A percentile compares a stretch with the other conserved stretches of the same genome.
phyloP scores from a whole-genome alignment of 2,888 invertebrate species.

The Pheosia gnoma region DNA sequence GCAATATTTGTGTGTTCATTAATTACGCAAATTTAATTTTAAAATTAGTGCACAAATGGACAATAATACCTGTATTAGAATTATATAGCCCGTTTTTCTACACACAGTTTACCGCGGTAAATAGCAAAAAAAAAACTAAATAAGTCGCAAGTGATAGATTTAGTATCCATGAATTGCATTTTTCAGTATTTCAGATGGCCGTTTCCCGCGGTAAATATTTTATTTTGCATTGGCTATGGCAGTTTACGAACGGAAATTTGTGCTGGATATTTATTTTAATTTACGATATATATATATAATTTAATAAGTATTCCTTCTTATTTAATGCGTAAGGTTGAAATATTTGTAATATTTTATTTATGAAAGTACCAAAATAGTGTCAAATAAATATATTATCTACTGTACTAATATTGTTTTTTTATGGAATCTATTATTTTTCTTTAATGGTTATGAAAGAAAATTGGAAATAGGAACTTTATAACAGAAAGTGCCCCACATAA shows the following conservation, averaged over 20 bases:
- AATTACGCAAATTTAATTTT: slow-evolving; percentile 37
- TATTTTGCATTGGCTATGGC: slow-evolving; percentile 23
- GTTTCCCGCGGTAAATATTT: slow-evolving; percentile 34
- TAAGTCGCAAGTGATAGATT: slow-evolving; percentile 20
- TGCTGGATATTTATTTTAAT: not conserved
- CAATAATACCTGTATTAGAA: slow-evolving; percentile 69
- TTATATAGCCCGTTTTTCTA: slow-evolving; percentile 40
- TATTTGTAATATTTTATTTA: no score
- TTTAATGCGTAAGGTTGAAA: no score
- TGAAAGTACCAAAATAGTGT: no score
- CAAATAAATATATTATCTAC: no score
- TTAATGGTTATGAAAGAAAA: no score
- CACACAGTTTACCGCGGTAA: slow-evolving; percentile 37
- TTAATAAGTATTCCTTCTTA: no score
- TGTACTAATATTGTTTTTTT: no score
- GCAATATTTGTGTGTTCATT: slow-evolving; percentile 48
- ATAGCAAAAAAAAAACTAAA: slow-evolving; percentile 13
- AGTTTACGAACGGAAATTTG: slow-evolving; percentile 13
- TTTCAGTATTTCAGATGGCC: slow-evolving; percentile 9
- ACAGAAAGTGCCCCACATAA: no score
- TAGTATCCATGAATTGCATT: slow-evolving; percentile 5
- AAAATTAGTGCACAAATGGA: slow-evolving; percentile 68
- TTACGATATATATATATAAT: no score
- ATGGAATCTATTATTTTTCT: no score
- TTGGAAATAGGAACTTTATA: no score